Conservation (phyloP, 1,140 invertebrate genomes). For the Probaryconus sp. region DNA sequence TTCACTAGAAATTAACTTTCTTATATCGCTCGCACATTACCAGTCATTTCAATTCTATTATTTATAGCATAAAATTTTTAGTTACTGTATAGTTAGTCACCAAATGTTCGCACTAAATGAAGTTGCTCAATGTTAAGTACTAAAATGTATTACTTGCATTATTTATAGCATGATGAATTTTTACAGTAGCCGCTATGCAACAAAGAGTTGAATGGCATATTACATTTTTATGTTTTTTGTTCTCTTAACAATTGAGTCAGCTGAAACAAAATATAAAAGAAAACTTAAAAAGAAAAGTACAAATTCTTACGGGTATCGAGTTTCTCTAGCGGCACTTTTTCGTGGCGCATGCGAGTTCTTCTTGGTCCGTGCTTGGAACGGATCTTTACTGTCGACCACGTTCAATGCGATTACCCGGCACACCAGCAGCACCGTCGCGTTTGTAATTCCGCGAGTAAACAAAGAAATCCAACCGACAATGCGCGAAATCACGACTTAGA, state of each 20-base stretch:
- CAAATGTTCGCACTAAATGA: too few relatives aligned
- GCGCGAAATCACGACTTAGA: conserved; percentile 28
- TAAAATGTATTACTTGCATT: too few relatives aligned
- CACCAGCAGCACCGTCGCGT: conserved; percentile 40
- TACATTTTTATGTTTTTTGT: conserved; percentile 1
- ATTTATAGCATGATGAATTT: too few relatives aligned
- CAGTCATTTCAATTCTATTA: too few relatives aligned
- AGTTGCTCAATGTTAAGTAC: too few relatives aligned
- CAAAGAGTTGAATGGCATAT: too few relatives aligned
- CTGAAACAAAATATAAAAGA: too few relatives aligned
- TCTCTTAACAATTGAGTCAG: conserved; percentile 46
- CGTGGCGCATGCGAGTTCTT: conserved; percentile 31
- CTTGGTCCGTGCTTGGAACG: conserved; percentile 31
- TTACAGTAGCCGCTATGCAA: too few relatives aligned
- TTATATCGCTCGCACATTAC: too few relatives aligned
- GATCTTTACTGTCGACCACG: conserved; percentile 39
- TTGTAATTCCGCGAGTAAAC: conserved; percentile 35
- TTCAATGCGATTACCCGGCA: conserved; percentile 43
- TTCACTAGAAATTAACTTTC: conserved; percentile 9
- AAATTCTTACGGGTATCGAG: conserved; percentile 47
- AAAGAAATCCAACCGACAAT: conserved; percentile 38
- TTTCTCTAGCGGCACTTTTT: conserved; percentile 36
- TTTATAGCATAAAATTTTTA: too few relatives aligned
- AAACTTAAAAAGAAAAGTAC: too few relatives aligned
- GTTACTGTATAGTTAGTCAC: too few relatives aligned